Percentiles rank a stretch among this genome's conserved stretches.
These are phyloP conservation scores for Kryphioiulus occultus DNA, from an alignment of 2,888 invertebrate species.

Conservation along the genomic window DNA sequence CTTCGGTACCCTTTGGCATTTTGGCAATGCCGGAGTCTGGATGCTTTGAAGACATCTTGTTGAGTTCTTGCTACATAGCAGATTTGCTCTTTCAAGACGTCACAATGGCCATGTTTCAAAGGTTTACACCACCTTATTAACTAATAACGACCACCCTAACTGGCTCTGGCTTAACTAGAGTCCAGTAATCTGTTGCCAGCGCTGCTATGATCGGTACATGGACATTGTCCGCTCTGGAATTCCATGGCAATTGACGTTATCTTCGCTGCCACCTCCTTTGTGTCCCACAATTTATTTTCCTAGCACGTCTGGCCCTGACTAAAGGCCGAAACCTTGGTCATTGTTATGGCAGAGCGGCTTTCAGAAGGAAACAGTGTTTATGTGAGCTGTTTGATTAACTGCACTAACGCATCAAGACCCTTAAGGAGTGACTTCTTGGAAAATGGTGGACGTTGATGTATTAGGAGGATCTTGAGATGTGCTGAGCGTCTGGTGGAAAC, in stretches of 20 bases:
- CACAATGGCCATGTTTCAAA: background rate
- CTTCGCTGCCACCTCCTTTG: background rate
- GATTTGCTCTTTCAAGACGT: background rate
- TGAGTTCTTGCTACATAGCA: background rate
- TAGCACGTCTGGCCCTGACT: background rate
- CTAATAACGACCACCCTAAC: background rate
- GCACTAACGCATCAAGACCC: background rate
- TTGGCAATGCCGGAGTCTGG: no score
- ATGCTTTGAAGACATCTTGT: no score
- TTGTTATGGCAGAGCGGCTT: background rate
- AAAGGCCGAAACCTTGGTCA: background rate
- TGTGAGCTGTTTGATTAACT: constrained; percentile 11
- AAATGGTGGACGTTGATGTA: background rate
- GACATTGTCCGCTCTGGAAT: background rate
- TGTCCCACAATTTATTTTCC: background rate
- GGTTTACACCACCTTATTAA: background rate
- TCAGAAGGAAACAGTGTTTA: background rate
- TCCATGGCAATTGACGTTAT: background rate
- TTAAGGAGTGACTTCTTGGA: background rate
- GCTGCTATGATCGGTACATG: background rate
- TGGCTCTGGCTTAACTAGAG: background rate
- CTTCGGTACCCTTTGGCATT: no score
- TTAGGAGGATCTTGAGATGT: no score
- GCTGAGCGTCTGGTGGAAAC: no score
- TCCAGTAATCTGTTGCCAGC: background rate